Base-by-base conservation (phyloP, 1,140 invertebrate genomes). In the Brachionus asplanchnoidis region DNA sequence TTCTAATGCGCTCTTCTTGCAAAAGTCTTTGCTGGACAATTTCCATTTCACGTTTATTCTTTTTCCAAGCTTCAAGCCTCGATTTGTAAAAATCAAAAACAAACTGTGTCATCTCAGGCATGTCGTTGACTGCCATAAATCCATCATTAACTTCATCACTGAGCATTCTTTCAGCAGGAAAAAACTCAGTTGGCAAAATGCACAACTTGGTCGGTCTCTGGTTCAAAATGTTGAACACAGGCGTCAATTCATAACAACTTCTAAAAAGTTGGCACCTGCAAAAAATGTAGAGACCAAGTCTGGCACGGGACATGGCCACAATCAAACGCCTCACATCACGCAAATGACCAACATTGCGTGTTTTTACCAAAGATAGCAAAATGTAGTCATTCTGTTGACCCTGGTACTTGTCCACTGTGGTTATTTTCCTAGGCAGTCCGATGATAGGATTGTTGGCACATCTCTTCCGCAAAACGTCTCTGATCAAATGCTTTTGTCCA, bases 351-450 rank as follows among this genome's bases (percentile, higher is more conserved):
- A 99, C 96, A 14, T 95, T 94, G 88, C 94, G 94, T 0, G 98
- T 99, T 85, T 96, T 92, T 17, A 99, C 98, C 14, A 99, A 90
- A 0, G 97, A 99, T 1, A 99, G 91, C 4, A 99, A 91, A 79
- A 99, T 97, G 87, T 96, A 98, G 90, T 99, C 97, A 90, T 99
- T 99, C 89, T 99, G 98, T 88, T 99, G 97, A 85, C 98, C 98
- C 89, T 99, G 98, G 89, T 97, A 99, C 87, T 99, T 98, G 89
- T 99, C 98, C 11, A 99, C 98, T 7, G 98, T 99, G 0, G 92
- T 92, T 88, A 97, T 95, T 92, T 98, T 99, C 86, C 95, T 93
- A 0, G 98, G 97, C 86, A 93, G 91, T 8, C 97, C 97, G 87
- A 99, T 97, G n/a, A 99, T 91, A 0, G 97, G 95, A 91, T 99